Conservation (phyloP, 1,140 invertebrate genomes). For the Drosophila albomicans region DNA sequence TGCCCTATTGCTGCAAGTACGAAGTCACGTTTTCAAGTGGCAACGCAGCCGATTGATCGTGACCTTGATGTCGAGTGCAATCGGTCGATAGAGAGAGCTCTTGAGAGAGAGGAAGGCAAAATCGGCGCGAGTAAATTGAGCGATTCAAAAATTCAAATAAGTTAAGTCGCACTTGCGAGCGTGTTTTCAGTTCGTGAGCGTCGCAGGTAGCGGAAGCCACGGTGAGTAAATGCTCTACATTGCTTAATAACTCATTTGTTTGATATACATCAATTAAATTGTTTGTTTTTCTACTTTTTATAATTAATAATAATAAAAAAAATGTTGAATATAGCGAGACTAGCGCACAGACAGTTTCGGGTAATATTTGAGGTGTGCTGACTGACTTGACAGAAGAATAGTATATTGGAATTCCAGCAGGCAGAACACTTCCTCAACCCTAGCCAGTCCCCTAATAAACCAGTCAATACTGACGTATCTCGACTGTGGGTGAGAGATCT, state of each 20-base stretch:
- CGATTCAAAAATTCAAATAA: conserved; percentile 25
- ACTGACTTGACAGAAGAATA: not conserved
- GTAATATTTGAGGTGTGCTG: not conserved
- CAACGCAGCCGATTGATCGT: not conserved
- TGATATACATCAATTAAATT: not conserved
- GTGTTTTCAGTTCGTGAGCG: conserved; percentile 7
- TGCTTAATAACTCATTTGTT: not conserved
- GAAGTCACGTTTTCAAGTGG: not conserved
- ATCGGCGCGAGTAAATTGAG: conserved; percentile 14
- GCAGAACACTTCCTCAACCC: not conserved
- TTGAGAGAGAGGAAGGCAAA: conserved; percentile 8
- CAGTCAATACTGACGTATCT: not conserved
- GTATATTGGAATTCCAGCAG: not conserved
- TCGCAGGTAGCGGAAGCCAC: conserved; percentile 6
- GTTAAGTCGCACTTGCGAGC: conserved; percentile 19
- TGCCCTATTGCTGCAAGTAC: conserved; percentile 19
- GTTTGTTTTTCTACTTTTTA: not conserved
- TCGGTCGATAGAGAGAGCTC: conserved; percentile 1
- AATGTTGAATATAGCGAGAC: not conserved
- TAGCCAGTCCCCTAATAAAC: not conserved
- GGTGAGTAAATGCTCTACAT: not conserved
- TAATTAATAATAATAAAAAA: not conserved
- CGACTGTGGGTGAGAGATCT: conserved; percentile 2
- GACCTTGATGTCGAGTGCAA: not conserved
- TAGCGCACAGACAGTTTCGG: not conserved